phyloP scores from a whole-genome alignment of 2,888 invertebrate genomes.

The Anticlea derivata region DNA sequence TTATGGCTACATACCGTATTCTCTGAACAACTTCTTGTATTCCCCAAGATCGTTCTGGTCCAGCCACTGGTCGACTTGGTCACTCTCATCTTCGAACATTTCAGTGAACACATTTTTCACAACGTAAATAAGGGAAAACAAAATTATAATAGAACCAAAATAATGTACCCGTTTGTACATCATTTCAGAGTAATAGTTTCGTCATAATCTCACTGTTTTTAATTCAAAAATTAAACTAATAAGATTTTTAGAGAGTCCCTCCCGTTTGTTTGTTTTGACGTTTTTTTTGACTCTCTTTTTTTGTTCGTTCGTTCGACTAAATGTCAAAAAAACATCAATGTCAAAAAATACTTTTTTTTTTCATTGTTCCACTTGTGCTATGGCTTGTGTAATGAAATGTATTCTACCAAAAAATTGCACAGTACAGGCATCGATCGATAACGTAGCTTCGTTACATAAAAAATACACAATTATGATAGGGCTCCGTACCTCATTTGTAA shows the following conservation, averaged over 20 bases:
- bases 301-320: too few relatives aligned
- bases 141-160: slow-evolving; percentile 59
- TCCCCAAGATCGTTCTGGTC: slow-evolving; percentile 88
- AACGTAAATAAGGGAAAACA: slow-evolving; percentile 65
- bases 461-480: too few relatives aligned
- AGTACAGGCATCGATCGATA: too few relatives aligned
- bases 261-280: slow-evolving; percentile 35
- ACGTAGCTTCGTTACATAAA: too few relatives aligned
- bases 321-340: too few relatives aligned
- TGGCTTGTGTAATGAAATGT: too few relatives aligned
- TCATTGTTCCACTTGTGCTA: too few relatives aligned
- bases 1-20: slow-evolving; percentile 85
- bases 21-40: slow-evolving; percentile 87
- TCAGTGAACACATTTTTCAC: slow-evolving; percentile 65
- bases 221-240: slow-evolving; percentile 29
- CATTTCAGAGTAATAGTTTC: slow-evolving; percentile 45
- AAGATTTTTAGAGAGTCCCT: too few relatives aligned
- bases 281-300: too few relatives aligned
- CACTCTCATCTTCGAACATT: slow-evolving; percentile 80
- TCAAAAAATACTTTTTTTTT: too few relatives aligned
- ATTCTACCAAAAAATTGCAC: too few relatives aligned
- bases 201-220: slow-evolving; percentile 52
- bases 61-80: slow-evolving; percentile 89
- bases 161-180: slow-evolving; percentile 69
- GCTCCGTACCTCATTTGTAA: too few relatives aligned